Evolutionary conservation across 2,888 invertebrate genomes (phyloP).

Genomic region (Xanthia togata): DNA sequence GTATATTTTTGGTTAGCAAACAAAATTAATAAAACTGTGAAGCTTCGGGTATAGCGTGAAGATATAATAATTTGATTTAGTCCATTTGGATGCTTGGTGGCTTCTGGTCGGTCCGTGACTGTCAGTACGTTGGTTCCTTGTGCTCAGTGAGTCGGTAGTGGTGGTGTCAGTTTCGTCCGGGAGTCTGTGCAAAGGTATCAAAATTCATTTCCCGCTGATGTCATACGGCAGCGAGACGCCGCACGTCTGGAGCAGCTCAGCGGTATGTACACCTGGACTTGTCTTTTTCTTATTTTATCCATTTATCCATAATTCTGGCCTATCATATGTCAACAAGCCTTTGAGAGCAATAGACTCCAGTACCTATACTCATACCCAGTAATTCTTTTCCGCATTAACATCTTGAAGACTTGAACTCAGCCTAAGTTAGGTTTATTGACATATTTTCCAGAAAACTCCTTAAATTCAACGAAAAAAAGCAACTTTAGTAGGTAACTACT

Average conservation of each 20-base stretch:
- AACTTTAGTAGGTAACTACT: neutral
- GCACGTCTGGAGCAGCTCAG: conserved; percentile 89
- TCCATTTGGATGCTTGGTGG: conserved; percentile 72
- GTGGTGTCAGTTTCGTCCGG: conserved; percentile 70
- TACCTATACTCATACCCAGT: neutral
- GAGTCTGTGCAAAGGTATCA: conserved; percentile 82
- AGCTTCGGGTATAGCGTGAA: conserved; percentile 71
- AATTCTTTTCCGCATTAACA: neutral
- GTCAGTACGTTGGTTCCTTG: conserved; percentile 14
- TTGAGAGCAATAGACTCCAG: neutral
- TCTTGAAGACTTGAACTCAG: neutral
- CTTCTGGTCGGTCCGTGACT: conserved; percentile 59
- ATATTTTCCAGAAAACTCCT: neutral
- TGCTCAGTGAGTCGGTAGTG: conserved; percentile 39
- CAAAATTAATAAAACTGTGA: conserved; percentile 79
- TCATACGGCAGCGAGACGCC: conserved; percentile 90
- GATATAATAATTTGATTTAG: conserved; percentile 85
- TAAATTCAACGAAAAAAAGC: neutral
- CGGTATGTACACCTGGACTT: conserved; percentile 75
- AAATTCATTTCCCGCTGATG: conserved; percentile 91
- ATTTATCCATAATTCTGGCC: neutral
- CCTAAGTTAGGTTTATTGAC: neutral
- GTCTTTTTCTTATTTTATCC: neutral
- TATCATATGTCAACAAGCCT: neutral
- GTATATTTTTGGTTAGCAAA: conserved; percentile 56